Percentiles rank a stretch among this genome's conserved stretches.
These are phyloP conservation scores for Aramus guarauna DNA, from an alignment of 2,113 vertebrate genomes.

Conservation along the genomic window DNA sequence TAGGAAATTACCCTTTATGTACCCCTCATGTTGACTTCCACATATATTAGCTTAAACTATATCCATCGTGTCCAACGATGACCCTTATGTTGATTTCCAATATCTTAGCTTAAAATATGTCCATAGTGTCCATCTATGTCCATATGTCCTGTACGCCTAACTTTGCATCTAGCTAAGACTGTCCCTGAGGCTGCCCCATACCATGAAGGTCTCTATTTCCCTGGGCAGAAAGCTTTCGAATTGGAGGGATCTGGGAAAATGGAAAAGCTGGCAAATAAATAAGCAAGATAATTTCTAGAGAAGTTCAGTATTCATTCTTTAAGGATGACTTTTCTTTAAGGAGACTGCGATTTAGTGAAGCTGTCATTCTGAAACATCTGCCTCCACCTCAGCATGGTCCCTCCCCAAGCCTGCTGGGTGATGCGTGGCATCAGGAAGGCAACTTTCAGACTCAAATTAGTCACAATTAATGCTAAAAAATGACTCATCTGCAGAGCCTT, in stretches of 20 bases:
- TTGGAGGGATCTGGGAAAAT: background rate
- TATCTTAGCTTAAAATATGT: background rate
- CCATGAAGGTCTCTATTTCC: background rate
- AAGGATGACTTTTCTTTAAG: background rate
- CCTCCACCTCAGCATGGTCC: background rate
- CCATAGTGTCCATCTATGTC: background rate
- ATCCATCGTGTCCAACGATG: background rate
- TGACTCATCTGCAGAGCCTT: background rate
- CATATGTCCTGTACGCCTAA: background rate
- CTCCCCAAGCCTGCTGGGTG: background rate
- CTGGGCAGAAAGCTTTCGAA: background rate
- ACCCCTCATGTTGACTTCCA: background rate
- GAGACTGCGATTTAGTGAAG: background rate
- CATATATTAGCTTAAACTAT: background rate
- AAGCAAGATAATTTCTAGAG: background rate
- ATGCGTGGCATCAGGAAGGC: background rate
- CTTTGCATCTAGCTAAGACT: background rate
- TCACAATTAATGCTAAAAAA: background rate
- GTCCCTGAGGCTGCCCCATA: background rate
- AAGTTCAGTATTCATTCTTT: background rate
- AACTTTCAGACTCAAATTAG: background rate
- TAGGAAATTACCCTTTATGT: background rate
- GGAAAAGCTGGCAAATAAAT: background rate
- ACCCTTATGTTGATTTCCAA: background rate
- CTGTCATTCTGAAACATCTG: background rate